These are phyloP conservation scores for Phyllotreta cruciferae DNA, from an alignment of 2,888 invertebrate genomes.

Conservation along the genomic window DNA sequence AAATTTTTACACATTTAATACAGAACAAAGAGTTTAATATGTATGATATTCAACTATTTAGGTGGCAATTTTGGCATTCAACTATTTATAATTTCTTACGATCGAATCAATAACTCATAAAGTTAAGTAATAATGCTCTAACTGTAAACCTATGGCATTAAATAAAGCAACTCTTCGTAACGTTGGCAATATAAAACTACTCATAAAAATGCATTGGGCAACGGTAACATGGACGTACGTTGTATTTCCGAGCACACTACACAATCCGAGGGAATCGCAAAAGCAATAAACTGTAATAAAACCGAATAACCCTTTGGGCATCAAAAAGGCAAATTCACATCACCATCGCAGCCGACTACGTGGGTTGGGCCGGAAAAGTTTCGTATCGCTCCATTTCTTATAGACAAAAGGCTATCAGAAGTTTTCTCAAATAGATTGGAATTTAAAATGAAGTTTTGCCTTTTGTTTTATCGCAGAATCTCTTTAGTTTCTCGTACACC, in stretches of 20 bases:
- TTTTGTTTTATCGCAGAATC: slow-evolving; percentile 42
- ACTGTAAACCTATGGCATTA: too few relatives aligned
- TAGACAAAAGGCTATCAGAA: slow-evolving; percentile 51
- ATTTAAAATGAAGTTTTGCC: slow-evolving; percentile 51
- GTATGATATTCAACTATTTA: background rate
- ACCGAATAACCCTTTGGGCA: slow-evolving; percentile 34
- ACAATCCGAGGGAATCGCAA: slow-evolving; percentile 14
- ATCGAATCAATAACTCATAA: too few relatives aligned
- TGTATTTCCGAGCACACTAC: slow-evolving; percentile 9
- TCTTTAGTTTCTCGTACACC: slow-evolving; percentile 37
- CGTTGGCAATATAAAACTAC: background rate
- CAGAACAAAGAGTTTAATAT: background rate
- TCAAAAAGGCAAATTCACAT: slow-evolving; percentile 37
- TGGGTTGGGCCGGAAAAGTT: slow-evolving; percentile 41
- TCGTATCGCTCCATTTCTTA: slow-evolving; percentile 47
- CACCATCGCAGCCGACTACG: slow-evolving; percentile 35
- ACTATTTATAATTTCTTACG: too few relatives aligned
- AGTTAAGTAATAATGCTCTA: too few relatives aligned
- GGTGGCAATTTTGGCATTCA: too few relatives aligned
- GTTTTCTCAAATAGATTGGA: slow-evolving; percentile 51
- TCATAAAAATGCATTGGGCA: slow-evolving; percentile 17
- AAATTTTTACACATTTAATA: too few relatives aligned
- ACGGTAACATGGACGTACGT: background rate
- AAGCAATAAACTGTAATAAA: slow-evolving; percentile 33
- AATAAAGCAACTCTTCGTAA: too few relatives aligned